These are phyloP conservation scores for Steinernema feltiae DNA, from an alignment of 1,140 invertebrate species.

Conservation along the genomic window DNA sequence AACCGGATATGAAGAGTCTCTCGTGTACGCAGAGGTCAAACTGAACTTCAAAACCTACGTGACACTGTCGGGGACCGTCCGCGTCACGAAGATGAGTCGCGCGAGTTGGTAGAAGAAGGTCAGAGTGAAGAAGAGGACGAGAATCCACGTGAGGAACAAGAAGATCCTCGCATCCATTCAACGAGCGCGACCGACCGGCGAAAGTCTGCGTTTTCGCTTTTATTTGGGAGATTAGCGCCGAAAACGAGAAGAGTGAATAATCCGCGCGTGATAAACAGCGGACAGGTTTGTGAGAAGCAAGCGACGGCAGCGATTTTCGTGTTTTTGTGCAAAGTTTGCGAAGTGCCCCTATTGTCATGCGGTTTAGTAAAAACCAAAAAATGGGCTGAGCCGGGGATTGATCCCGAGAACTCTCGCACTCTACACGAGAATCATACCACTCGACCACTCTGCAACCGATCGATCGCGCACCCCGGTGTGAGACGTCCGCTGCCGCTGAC, in stretches of 20 bases:
- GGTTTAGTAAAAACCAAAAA: too few species aligned
- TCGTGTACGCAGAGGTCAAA: too few species aligned
- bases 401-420: too few species aligned
- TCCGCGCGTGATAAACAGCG: neutral
- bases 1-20: neutral
- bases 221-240: neutral
- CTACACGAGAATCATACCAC: too few species aligned
- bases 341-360: neutral
- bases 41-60: neutral
- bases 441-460: too few species aligned
- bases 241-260: conserved; percentile 4
- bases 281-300: neutral
- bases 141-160: neutral
- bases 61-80: neutral
- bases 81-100: neutral
- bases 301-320: neutral
- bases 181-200: neutral
- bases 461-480: too few species aligned
- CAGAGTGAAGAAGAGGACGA: neutral
- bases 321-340: neutral
- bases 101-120: conserved; percentile 2
- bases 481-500: too few species aligned
- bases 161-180: neutral
- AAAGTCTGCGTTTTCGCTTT: neutral
- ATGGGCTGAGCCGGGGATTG: too few species aligned